Conservation (phyloP, 2,113 vertebrate genomes). For the Isichthys henryi region DNA sequence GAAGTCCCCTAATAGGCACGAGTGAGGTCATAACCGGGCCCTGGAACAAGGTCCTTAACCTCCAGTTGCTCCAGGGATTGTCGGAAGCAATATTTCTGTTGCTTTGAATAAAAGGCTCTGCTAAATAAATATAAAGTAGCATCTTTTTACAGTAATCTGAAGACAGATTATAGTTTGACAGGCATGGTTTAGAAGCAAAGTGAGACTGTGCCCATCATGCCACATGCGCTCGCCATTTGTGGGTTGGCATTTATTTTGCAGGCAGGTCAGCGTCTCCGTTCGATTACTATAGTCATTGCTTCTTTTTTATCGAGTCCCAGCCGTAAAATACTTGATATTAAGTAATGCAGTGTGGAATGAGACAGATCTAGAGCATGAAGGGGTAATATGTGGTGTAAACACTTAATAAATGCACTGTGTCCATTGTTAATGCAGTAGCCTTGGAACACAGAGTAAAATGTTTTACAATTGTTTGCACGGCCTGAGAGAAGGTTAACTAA, state of each 20-base stretch:
- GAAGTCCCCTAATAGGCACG: not conserved
- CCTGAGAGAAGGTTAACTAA: conserved; percentile 31
- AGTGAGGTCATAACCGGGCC: not conserved
- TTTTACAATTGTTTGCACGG: not conserved
- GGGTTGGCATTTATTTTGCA: not conserved
- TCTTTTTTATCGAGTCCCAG: not conserved
- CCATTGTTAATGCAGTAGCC: not conserved
- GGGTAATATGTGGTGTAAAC: not conserved
- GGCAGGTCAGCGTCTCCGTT: not conserved
- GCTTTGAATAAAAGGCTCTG: not conserved
- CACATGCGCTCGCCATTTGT: not conserved
- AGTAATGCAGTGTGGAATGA: not conserved
- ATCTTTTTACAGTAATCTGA: not conserved
- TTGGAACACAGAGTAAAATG: not conserved
- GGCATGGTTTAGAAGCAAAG: not conserved
- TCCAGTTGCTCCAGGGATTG: not conserved
- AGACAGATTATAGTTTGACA: not conserved
- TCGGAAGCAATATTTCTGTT: not conserved
- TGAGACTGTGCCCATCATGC: not conserved
- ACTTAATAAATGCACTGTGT: not conserved
- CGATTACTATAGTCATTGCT: not conserved
- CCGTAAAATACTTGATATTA: not conserved
- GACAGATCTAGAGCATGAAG: not conserved
- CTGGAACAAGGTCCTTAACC: not conserved
- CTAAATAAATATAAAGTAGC: not conserved